phyloP scores from a whole-genome alignment of 2,113 vertebrate species.

The Hypanus sabinus region DNA sequence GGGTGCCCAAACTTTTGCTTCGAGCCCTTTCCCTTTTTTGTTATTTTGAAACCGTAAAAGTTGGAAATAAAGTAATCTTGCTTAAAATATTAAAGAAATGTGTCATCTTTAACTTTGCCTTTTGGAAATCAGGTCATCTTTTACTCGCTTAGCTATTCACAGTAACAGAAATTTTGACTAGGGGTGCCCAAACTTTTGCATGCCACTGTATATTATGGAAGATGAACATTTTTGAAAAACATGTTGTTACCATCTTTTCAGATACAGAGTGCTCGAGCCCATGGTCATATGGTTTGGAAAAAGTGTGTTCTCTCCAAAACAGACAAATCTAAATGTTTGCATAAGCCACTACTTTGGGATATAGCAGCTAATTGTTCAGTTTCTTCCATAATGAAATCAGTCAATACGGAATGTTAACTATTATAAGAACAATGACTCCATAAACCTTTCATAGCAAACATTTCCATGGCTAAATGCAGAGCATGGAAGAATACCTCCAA shows the following conservation, averaged over 20 bases:
- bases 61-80: too few relatives aligned
- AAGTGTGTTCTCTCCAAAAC: neutral
- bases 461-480: neutral
- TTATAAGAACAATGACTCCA: neutral
- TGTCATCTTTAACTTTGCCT: too few relatives aligned
- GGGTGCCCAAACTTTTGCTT: too few relatives aligned
- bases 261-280: neutral
- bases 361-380: neutral
- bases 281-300: neutral
- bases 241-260: neutral
- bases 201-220: neutral
- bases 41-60: too few relatives aligned
- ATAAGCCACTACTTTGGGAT: neutral
- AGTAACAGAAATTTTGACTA: too few relatives aligned
- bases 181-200: too few relatives aligned
- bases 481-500: neutral
- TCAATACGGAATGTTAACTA: neutral
- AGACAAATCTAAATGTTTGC: too few relatives aligned
- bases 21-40: too few relatives aligned
- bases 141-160: too few relatives aligned
- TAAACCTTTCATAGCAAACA: neutral
- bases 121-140: too few relatives aligned
- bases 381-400: neutral
- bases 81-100: too few relatives aligned
- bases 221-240: neutral